phyloP scores from a whole-genome alignment of 2,113 vertebrate species.

The Deroptyus accipitrinus region DNA sequence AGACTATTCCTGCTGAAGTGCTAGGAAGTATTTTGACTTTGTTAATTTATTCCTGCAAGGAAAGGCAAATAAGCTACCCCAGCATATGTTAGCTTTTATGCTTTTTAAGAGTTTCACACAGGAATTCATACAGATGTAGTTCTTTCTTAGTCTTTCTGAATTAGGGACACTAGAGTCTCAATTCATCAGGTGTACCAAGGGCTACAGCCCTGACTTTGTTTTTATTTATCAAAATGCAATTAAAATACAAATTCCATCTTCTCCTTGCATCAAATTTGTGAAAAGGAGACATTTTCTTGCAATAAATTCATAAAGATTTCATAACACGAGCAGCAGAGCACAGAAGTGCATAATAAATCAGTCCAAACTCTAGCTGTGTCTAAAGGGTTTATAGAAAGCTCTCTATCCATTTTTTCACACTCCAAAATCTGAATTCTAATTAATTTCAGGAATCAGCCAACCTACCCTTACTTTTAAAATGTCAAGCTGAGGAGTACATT shows the following conservation, averaged over 20 bases:
- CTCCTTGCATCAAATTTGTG: neutral
- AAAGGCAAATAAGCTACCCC: neutral
- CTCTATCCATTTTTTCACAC: conserved; percentile 43
- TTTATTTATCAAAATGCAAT: neutral
- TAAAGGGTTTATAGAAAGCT: conserved; percentile 59
- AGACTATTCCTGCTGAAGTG: neutral
- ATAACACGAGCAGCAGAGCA: conserved; percentile 14
- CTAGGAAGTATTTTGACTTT: neutral
- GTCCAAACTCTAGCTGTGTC: conserved; percentile 45
- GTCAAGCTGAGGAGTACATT: conserved; percentile 50
- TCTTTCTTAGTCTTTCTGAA: neutral
- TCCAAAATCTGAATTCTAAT: conserved; percentile 63
- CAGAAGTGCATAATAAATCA: conserved; percentile 43
- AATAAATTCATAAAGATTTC: conserved; percentile 31
- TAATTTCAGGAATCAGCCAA: conserved; percentile 62
- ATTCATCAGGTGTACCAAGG: neutral
- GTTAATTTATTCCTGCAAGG: neutral
- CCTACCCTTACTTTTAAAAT: conserved; percentile 33
- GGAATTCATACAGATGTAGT: neutral
- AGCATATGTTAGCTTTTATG: neutral
- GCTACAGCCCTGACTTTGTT: neutral
- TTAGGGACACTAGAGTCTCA: neutral
- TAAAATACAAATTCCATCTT: conserved; percentile 14
- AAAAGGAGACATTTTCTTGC: neutral
- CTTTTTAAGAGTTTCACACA: neutral